Evolutionary conservation across 1,140 invertebrate species (phyloP).

Genomic region (Procambarus virginalis): DNA sequence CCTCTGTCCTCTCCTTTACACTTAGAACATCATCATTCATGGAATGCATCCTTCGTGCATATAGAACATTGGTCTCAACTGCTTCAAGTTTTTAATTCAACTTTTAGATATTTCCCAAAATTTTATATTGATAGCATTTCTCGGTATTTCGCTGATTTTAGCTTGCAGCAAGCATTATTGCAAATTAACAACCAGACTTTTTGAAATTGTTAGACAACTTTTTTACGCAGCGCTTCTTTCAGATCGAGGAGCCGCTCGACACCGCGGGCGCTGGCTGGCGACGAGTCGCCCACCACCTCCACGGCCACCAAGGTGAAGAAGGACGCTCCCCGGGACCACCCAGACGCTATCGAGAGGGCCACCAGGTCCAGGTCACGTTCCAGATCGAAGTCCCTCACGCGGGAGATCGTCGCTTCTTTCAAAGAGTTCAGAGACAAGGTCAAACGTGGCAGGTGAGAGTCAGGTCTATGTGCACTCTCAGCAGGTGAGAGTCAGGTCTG

Average conservation of each 20-base stretch:
- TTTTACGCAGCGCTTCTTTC: background rate
- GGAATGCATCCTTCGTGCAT: too few species aligned
- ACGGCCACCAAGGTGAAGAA: constrained; percentile 28
- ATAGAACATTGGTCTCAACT: too few species aligned
- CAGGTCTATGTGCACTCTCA: background rate
- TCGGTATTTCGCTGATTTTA: too few species aligned
- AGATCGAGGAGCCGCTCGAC: constrained; percentile 51
- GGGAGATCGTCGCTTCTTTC: constrained; percentile 57
- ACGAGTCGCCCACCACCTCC: background rate
- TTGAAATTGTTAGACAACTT: too few species aligned
- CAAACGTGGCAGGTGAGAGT: constrained; percentile 38
- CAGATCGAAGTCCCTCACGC: constrained; percentile 49
- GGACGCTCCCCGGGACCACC: constrained; percentile 49
- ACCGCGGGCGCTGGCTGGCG: constrained; percentile 21
- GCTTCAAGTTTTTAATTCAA: too few species aligned
- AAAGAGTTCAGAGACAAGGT: constrained; percentile 58
- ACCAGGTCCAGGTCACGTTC: constrained; percentile 47
- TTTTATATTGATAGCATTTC: too few species aligned
- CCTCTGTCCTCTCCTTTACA: too few species aligned
- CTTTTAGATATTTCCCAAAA: too few species aligned
- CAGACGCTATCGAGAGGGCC: constrained; percentile 56
- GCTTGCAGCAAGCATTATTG: too few species aligned
- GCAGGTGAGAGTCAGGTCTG: background rate
- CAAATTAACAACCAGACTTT: too few species aligned
- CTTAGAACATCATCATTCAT: too few species aligned